Evolutionary conservation across 23 tunicate genomes (phyloP).

Genomic region (Ciona savignyi): DNA sequence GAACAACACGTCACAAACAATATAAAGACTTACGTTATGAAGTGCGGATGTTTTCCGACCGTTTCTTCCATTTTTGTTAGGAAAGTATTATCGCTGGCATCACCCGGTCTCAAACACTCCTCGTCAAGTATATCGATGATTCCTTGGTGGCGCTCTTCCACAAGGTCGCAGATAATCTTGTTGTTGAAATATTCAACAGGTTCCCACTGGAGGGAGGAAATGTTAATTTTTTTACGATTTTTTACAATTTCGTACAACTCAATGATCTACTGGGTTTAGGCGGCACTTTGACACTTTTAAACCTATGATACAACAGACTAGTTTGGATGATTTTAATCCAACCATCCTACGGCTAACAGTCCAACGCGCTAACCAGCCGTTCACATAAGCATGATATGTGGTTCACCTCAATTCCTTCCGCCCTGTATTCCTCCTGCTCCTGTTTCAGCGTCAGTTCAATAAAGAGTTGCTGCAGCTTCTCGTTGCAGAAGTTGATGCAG

Average conservation of each 20-base stretch:
- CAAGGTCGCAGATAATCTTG: slow-evolving; percentile 91
- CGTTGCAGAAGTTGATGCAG: slow-evolving; percentile 98
- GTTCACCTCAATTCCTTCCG: slow-evolving; percentile 87
- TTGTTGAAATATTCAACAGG: slow-evolving; percentile 99
- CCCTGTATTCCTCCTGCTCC: slow-evolving; percentile 97
- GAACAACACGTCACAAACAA: no score
- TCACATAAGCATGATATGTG: no score
- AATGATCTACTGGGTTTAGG: no score
- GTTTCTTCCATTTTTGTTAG: slow-evolving; percentile 70
- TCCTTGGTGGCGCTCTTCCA: slow-evolving; percentile 93
- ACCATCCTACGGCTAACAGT: no score
- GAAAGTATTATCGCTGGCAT: slow-evolving; percentile 69
- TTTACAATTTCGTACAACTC: no score
- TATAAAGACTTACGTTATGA: slow-evolving; percentile 86
- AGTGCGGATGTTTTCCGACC: slow-evolving; percentile 82
- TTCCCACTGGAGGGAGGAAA: slow-evolving; percentile 96
- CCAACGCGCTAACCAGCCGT: no score
- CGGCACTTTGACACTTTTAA: no score
- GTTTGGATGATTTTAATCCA: no score
- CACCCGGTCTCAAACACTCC: slow-evolving; percentile 98
- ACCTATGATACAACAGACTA: no score
- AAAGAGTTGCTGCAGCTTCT: slow-evolving; percentile 96
- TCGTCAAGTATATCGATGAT: slow-evolving; percentile 95
- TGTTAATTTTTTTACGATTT: no score
- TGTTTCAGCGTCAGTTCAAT: slow-evolving; percentile 94